These are phyloP conservation scores for Ernsta delagoae DNA, from an alignment of 2,888 invertebrate genomes.

Conservation along the genomic window DNA sequence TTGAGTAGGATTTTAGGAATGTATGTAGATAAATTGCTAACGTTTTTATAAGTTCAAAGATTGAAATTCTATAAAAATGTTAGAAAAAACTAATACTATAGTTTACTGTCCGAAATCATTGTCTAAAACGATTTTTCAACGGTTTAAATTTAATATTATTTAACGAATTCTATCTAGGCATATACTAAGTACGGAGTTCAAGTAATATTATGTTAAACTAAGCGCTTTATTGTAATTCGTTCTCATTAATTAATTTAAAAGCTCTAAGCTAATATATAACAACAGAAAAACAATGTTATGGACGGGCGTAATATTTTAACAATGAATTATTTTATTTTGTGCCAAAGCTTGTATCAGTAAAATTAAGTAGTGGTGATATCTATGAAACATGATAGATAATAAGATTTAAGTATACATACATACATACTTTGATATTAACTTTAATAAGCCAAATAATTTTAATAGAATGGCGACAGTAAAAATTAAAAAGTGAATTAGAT, in stretches of 20 bases:
- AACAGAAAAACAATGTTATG: conserved; percentile 30
- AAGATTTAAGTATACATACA: neutral
- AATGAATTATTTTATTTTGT: conserved; percentile 30
- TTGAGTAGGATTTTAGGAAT: conserved; percentile 38
- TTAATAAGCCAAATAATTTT: too few species aligned
- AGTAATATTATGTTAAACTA: conserved; percentile 31
- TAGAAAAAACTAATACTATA: conserved; percentile 47
- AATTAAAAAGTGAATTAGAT: too few species aligned
- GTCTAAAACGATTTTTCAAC: conserved; percentile 29
- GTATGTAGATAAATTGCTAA: conserved; percentile 4
- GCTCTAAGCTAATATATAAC: conserved; percentile 30
- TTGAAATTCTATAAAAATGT: conserved; percentile 47
- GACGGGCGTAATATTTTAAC: conserved; percentile 33
- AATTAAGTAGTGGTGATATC: neutral
- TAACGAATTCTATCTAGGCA: conserved; percentile 31
- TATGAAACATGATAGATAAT: neutral
- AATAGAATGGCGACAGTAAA: neutral
- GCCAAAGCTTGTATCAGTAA: too few species aligned
- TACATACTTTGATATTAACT: too few species aligned
- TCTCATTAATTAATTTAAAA: conserved; percentile 31
- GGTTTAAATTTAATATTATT: conserved; percentile 22
- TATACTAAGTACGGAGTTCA: conserved; percentile 24
- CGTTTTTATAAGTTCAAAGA: conserved; percentile 44
- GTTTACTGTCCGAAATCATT: conserved; percentile 29
- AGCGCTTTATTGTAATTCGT: conserved; percentile 35